Evolutionary conservation across 2,888 invertebrate species (phyloP).

Genomic region (Nineta flava): DNA sequence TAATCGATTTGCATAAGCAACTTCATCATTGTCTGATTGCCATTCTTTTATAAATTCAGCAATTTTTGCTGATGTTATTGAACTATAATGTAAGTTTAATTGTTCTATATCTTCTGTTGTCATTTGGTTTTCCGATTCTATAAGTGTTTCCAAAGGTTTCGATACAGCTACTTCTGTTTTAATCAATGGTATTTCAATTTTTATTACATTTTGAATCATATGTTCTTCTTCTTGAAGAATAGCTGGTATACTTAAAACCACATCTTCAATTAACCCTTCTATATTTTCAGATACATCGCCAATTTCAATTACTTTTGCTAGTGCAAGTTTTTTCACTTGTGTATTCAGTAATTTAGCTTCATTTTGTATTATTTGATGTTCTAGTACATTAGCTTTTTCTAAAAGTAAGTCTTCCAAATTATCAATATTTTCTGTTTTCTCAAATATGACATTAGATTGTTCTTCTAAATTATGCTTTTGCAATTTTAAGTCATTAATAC

Average conservation of each 20-base stretch:
- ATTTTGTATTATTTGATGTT: neutral
- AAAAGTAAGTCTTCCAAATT: neutral
- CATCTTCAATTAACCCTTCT: constrained; percentile 5
- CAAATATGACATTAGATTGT: constrained; percentile 1
- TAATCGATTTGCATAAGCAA: too few species aligned
- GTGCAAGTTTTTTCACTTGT: neutral
- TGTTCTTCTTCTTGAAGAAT: neutral
- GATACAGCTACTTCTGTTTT: constrained; percentile 4
- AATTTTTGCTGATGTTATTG: too few species aligned
- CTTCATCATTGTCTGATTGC: too few species aligned
- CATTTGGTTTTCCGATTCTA: constrained; percentile 10
- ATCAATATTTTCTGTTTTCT: neutral
- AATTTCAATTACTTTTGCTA: constrained; percentile 1
- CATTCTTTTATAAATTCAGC: too few species aligned
- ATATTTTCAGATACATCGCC: constrained; percentile 2
- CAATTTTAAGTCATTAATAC: constrained; percentile 8
- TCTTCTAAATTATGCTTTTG: constrained; percentile 4
- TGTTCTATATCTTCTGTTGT: constrained; percentile 4
- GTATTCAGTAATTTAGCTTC: neutral
- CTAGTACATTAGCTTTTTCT: neutral
- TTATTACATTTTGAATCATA: neutral
- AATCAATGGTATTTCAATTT: constrained; percentile 2
- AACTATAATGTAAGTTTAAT: constrained; percentile 7
- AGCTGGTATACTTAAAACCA: neutral
- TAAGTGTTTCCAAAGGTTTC: constrained; percentile 10